Evolutionary conservation across 1,140 invertebrate genomes (phyloP).

Genomic region (Kradibia gibbosae): DNA sequence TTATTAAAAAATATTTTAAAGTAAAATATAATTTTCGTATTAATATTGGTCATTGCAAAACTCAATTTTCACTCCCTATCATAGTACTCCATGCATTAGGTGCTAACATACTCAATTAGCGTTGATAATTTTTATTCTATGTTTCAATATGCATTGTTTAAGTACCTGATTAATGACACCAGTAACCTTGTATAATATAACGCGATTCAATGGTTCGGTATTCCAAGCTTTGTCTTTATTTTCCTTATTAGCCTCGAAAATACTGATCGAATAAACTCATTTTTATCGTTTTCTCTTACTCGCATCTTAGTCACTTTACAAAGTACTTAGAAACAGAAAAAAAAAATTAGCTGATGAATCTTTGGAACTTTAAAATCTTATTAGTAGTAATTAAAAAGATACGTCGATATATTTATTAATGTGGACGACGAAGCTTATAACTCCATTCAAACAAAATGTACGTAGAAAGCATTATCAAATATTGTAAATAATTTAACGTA

Average conservation of each 20-base stretch:
- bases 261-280: neutral
- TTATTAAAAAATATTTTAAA: no score
- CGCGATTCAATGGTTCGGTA: slow-evolving; percentile 36
- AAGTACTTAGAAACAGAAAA: neutral
- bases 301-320: neutral
- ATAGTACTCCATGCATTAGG: neutral
- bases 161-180: slow-evolving; percentile 12
- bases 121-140: neutral
- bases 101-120: neutral
- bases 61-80: neutral
- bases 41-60: neutral
- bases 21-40: no score
- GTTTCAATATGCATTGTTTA: slow-evolving; percentile 13
- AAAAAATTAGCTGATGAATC: no score
- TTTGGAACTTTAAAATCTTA: no score
- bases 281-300: neutral
- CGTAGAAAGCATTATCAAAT: no score
- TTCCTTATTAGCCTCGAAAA: slow-evolving; percentile 24
- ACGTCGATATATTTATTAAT: no score
- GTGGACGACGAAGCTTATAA: no score
- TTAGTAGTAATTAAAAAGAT: no score
- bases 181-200: slow-evolving; percentile 18
- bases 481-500: no score
- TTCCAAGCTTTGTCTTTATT: slow-evolving; percentile 38
- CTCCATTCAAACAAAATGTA: no score